Evolutionary conservation across 1,140 invertebrate species (phyloP), one percentile per base, ranked within the genome.

Genomic region (Drosophila setifemur): DNA sequence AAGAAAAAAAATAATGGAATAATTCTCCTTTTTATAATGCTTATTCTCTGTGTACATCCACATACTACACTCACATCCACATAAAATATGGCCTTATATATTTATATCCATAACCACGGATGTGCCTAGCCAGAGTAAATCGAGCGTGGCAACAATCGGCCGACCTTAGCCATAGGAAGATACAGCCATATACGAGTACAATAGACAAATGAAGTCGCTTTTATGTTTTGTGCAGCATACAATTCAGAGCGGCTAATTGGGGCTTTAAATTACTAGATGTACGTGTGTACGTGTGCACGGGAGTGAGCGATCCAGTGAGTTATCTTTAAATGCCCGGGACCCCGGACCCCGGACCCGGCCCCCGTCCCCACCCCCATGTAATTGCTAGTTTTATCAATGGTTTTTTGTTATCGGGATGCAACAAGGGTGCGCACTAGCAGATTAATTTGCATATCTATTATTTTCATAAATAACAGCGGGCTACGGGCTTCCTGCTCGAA

Each of bases 391-490:
- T 79, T 86, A 86, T 86, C 81, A 78, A 60, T 79, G 60, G 45
- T 77, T 64, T 72, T n/a, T 77, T 64, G 58, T 18, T 29, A 52
- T 29, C 47, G 48, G 19, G 14, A 6, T 28, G 26, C 37, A 55
- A 52, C 63, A 63, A 45, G 39, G 33, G 25, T 12, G 61, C 39
- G n/a, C n/a, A n/a, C n/a, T 58, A 57, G 52, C 42, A 78, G 69
- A 83, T 79, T 83, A 71, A 83, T 83, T 83, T 83, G 79, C 79
- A 86, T 83, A 79, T 85, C 79, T 79, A 83, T 86, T 86, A 83
- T 83, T 85, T 83, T 86, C 81, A 83, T 83, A 83, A 83, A 83
- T 83, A 83, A 83, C 75, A 72, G 47, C 55, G 53, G 26, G 23
- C 40, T 12, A 19, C 42, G n/a, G n/a, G 45, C 50, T 74, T 76